Evolutionary conservation across 2,888 invertebrate genomes (phyloP), one percentile per base, ranked within the genome.

Genomic region (Nemotelus pantherinus): DNA sequence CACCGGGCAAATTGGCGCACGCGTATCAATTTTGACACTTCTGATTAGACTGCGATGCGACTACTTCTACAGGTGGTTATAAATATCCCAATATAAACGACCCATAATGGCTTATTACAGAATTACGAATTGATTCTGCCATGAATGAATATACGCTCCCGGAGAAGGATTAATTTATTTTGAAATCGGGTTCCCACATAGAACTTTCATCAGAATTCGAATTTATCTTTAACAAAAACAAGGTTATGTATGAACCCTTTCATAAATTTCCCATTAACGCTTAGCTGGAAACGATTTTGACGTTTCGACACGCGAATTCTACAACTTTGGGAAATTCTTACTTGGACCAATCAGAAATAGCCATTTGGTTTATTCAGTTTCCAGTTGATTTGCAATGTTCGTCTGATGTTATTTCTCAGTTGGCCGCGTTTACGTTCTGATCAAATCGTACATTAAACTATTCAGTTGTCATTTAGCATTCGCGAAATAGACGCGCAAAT

Each of bases 281-380:
- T 25, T 25, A 25, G 25, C 25, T 25, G 25, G 48, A 39, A 4
- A 47, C 2, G 25, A 43, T 9, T 67, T 48, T 67, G 47, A 67
- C 67, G 50, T 25, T 4, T 25, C 48, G 43, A 63, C 63, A 63
- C 43, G 3, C 3, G 4, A 63, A 63, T 63, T 2, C 39, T 43
- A 63, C 48, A 2, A 2, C 58, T n/a, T 5, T 5, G 7, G 25
- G 71, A 55, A 68, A 3, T 6, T n/a, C 44, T 72, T 45, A 84
- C 82, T 83, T 83, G 83, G 83, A 82, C 85, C 85, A 85, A 85
- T 85, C 82, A 83, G 74, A 83, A 82, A 67, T 25, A 81, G 82
- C 80, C 84, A 84, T 83, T 84, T 84, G 84, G 81, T 50, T 63
- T 64, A 39, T 39, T 39, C 5, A 47, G 43, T 63, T 60, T 63